These are phyloP conservation scores for Enteromius mattozi DNA, from an alignment of 2,797 vertebrate genomes.

Conservation along the genomic window DNA sequence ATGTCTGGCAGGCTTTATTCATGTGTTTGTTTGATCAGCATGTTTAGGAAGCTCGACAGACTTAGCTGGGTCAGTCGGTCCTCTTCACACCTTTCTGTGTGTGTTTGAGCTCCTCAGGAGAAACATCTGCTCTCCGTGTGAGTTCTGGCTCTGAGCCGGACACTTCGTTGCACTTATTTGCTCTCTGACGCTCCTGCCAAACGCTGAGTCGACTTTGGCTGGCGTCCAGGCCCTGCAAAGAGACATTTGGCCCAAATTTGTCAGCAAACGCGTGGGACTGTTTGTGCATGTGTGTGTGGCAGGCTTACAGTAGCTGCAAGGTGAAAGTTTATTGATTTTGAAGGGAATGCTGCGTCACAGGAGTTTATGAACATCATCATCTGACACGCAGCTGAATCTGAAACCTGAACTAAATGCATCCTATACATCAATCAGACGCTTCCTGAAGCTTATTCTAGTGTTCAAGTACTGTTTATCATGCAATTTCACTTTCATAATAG, in stretches of 20 bases:
- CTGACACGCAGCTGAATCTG: neutral
- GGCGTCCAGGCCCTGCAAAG: slow-evolving; percentile 45
- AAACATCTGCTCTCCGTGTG: slow-evolving; percentile 66
- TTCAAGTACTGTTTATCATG: neutral
- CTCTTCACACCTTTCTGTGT: neutral
- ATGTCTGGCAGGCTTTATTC: neutral
- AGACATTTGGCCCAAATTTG: slow-evolving; percentile 43
- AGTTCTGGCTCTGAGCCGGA: slow-evolving; percentile 73
- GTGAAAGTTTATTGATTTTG: neutral
- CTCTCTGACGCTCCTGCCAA: slow-evolving; percentile 42
- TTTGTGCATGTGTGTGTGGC: neutral
- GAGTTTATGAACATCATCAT: neutral
- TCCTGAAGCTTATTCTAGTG: neutral
- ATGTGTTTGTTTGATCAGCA: neutral
- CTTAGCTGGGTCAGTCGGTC: neutral
- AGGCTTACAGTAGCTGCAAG: neutral
- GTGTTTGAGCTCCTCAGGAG: slow-evolving; percentile 55
- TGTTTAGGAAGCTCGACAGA: neutral
- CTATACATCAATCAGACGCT: neutral
- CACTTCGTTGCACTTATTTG: slow-evolving; percentile 59
- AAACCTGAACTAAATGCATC: neutral
- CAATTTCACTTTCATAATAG: neutral
- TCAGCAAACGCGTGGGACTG: slow-evolving; percentile 15
- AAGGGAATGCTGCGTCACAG: neutral
- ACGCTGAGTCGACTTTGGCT: slow-evolving; percentile 40